Conservation (phyloP, 2,797 vertebrate genomes). For the Perodicticus potto region DNA sequence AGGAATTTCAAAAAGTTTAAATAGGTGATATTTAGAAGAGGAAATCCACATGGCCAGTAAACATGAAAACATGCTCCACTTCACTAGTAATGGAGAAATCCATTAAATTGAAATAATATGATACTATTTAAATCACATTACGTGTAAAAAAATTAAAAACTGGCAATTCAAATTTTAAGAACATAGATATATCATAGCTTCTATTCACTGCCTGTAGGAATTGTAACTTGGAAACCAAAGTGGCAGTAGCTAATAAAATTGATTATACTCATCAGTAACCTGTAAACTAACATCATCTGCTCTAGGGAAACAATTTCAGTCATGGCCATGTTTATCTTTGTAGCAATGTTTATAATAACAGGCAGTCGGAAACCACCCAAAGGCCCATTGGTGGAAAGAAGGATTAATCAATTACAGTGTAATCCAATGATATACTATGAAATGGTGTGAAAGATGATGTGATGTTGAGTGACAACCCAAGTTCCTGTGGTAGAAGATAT, state of each 20-base stretch:
- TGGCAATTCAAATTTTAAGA: neutral
- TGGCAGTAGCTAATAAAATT: neutral
- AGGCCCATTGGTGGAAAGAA: neutral
- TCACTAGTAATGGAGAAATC: neutral
- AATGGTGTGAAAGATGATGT: neutral
- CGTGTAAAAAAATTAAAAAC: neutral
- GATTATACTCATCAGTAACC: neutral
- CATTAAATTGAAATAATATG: neutral
- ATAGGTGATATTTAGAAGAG: neutral
- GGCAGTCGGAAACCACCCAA: neutral
- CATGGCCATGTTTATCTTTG: neutral
- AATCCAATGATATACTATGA: neutral
- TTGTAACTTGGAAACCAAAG: neutral
- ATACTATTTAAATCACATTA: neutral
- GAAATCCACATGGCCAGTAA: neutral
- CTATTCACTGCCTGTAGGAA: neutral
- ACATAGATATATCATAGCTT: neutral
- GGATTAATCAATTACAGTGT: neutral
- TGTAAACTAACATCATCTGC: neutral
- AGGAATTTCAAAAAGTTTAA: conserved; percentile 31
- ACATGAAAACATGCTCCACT: neutral
- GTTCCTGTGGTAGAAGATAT: neutral
- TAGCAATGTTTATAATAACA: neutral
- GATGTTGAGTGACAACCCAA: neutral
- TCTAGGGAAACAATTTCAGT: neutral